Base-by-base conservation (phyloP, 1,140 invertebrate species). In the Drosophila burlai region DNA sequence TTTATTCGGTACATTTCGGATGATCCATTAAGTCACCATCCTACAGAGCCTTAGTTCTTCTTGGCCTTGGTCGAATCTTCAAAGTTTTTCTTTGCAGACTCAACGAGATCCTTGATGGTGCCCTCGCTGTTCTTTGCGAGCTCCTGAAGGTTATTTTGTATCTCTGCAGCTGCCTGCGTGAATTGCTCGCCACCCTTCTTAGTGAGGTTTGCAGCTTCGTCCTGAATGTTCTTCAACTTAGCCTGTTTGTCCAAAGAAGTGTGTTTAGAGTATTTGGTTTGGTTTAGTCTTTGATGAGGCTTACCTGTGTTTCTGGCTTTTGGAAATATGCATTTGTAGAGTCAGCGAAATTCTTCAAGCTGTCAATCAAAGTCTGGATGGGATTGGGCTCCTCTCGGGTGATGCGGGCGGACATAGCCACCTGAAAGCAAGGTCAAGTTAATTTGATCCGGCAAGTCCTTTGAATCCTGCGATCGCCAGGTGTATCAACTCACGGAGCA, bases 401-500 rank as follows among this genome's bases (percentile, higher is more conserved):
- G 8, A 84, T 0, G 24, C 81, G 66, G 8, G n/a, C 55, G 8
- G 63, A 31, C 57, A 78, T 78, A 64, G 74, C 76, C 43, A 84
- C 40, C 81, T 84, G 24, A 43, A 68, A 47, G 26, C 5, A 36
- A 21, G 60, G 36, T 15, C 15, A 55, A n/a, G 10, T 43, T 1
- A 57, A 21, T 34, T 59, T 16, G 4, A 13, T 38, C 11, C 11
- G 15, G 34, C 26, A 2, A 18, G 26, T 31, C 38, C n/a, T 15
- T 16, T 1, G 1, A 10, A 1, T 45, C 15, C 10, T 7, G 10
- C 38, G 24, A 29, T 29, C 2, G 9, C 15, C 24, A 8, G 10
- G 29, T 2, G 5, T 29, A 10, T 9, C 2, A 24, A 76, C 83
- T 89, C 74, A 86, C 83, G 15, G 81, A 77, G 54, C 76, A 54